Evolutionary conservation across 2,113 vertebrate genomes (phyloP).

Genomic region (Plectropomus leopardus): DNA sequence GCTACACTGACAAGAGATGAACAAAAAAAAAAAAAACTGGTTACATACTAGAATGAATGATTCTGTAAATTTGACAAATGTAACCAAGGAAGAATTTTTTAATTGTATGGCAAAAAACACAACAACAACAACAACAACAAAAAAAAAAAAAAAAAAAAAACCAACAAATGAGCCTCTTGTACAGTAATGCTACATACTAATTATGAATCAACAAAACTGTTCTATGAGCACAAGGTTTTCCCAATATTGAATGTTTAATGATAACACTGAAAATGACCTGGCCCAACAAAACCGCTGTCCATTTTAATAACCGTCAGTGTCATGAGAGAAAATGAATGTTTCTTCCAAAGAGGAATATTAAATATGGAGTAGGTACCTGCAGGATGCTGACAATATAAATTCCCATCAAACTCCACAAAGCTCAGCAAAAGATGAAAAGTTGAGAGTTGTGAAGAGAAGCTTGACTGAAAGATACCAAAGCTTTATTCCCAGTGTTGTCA

Average conservation of each 20-base stretch:
- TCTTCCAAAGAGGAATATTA: slow-evolving; percentile 35
- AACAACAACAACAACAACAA: too few relatives aligned
- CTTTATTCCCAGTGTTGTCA: slow-evolving; percentile 41
- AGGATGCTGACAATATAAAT: slow-evolving; percentile 50
- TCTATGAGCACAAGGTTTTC: neutral
- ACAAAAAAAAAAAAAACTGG: too few relatives aligned
- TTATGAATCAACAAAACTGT: neutral
- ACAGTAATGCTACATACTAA: neutral
- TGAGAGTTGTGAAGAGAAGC: slow-evolving; percentile 28
- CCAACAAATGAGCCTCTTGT: neutral
- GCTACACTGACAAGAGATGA: too few relatives aligned
- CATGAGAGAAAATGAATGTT: slow-evolving; percentile 6
- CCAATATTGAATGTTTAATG: neutral
- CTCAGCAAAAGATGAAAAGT: slow-evolving; percentile 61
- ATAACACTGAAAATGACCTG: neutral
- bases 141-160: neutral
- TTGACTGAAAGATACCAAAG: slow-evolving; percentile 41
- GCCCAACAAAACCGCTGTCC: neutral
- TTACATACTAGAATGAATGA: too few relatives aligned
- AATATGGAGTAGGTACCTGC: slow-evolving; percentile 56
- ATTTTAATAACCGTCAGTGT: slow-evolving; percentile 12
- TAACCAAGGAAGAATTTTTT: too few relatives aligned
- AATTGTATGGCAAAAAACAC: too few relatives aligned
- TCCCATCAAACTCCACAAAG: slow-evolving; percentile 19
- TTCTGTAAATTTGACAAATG: too few relatives aligned